These are phyloP conservation scores for Leptopilina clavipes DNA, from an alignment of 1,140 invertebrate genomes.

Conservation along the genomic window DNA sequence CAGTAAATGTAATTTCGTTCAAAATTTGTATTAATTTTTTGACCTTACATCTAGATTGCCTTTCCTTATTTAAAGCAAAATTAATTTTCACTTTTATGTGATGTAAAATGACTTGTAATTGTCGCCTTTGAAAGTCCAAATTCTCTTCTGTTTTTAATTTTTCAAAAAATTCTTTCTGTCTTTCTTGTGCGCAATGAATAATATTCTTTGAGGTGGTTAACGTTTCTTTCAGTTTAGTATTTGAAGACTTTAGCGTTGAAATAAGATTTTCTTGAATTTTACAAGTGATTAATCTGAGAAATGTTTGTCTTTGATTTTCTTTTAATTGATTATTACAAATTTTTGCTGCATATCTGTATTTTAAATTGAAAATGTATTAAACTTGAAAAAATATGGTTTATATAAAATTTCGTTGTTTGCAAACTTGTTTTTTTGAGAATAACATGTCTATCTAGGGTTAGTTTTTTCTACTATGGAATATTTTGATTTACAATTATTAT, in stretches of 20 bases:
- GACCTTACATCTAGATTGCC: not conserved
- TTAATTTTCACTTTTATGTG: constrained; percentile 43
- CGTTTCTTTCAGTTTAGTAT: constrained; percentile 26
- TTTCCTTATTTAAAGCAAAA: constrained; percentile 5
- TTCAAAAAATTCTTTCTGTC: constrained; percentile 30
- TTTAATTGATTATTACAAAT: constrained; percentile 31
- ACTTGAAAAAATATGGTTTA: no score
- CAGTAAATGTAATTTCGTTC: constrained; percentile 55
- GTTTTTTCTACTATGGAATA: not conserved
- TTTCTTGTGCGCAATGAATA: constrained; percentile 32
- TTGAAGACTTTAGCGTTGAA: constrained; percentile 38
- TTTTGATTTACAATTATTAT: constrained; percentile 3
- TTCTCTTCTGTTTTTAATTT: constrained; percentile 32
- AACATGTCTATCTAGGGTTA: no score
- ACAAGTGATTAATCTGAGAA: constrained; percentile 35
- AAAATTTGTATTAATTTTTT: constrained; percentile 39
- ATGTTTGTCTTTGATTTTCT: constrained; percentile 11
- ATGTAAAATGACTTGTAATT: constrained; percentile 53
- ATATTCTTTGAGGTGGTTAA: constrained; percentile 35
- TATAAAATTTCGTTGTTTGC: no score
- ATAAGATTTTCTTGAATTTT: constrained; percentile 50
- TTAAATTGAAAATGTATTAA: not conserved
- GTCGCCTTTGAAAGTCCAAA: constrained; percentile 35
- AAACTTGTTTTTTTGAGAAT: no score
- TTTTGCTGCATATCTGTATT: constrained; percentile 35